Percentiles rank a stretch among this genome's conserved stretches.
Evolutionary conservation across 2,888 invertebrate genomes (phyloP).

Genomic region (Listrodromus nycthemerus): DNA sequence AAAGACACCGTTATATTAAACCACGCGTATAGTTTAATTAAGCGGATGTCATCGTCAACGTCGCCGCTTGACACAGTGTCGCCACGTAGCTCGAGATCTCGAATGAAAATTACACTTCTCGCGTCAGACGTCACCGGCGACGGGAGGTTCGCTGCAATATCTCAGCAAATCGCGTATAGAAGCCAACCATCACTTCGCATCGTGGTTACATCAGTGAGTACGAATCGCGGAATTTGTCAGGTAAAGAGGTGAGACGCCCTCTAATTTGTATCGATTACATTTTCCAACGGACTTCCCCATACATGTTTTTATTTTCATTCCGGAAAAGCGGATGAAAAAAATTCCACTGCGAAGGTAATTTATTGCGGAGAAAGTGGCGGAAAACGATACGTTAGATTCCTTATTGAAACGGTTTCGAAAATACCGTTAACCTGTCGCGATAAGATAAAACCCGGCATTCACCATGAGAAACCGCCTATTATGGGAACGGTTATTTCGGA

Average conservation of each 20-base stretch:
- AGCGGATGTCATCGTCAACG: constrained; percentile 33
- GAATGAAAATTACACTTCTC: constrained; percentile 62
- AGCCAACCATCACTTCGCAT: constrained; percentile 16
- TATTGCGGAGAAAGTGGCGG: background rate
- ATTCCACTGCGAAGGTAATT: background rate
- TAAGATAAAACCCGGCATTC: constrained; percentile 35
- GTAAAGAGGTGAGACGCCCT: background rate
- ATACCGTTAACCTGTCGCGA: constrained; percentile 4
- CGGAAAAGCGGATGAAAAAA: background rate
- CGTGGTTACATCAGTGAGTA: constrained; percentile 40
- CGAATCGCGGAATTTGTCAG: constrained; percentile 23
- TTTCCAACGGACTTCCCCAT: background rate
- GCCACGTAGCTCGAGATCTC: constrained; percentile 33
- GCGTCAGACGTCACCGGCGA: constrained; percentile 39
- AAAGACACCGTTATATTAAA: constrained; percentile 46
- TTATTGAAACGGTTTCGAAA: background rate
- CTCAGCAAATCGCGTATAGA: constrained; percentile 19
- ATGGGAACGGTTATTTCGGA: constrained; percentile 14
- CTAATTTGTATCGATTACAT: constrained; percentile 38
- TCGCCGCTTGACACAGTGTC: constrained; percentile 17
- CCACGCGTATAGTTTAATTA: constrained; percentile 57
- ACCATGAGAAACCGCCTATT: constrained; percentile 19
- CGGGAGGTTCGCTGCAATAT: constrained; percentile 16
- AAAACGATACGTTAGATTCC: background rate
- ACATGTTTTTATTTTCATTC: background rate